A percentile compares a stretch with the other conserved stretches of the same genome.
Evolutionary conservation across 92 coral and sea anemone genomes (phyloP).

Genomic region (Phenganax marumi): DNA sequence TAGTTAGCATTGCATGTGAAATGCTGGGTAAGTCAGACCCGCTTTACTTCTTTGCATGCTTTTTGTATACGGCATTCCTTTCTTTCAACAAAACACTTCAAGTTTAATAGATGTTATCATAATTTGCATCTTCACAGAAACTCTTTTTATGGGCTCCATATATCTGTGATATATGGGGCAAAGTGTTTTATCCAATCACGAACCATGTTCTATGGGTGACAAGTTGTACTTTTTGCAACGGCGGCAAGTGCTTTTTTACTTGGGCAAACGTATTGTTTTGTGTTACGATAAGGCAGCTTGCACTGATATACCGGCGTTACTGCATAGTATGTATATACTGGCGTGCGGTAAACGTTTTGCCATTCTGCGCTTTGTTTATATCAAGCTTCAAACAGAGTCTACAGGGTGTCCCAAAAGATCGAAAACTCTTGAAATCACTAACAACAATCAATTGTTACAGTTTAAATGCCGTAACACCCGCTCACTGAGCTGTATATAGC

Average conservation of each 20-base stretch:
- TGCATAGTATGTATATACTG: neutral
- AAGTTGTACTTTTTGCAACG: neutral
- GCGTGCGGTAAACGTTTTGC: too few species aligned
- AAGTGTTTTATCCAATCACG: neutral
- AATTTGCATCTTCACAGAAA: neutral
- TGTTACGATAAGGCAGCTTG: neutral
- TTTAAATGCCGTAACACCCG: too few species aligned
- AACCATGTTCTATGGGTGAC: neutral
- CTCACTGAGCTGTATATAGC: too few species aligned
- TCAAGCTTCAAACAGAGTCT: too few species aligned
- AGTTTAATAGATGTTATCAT: neutral
- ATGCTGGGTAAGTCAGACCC: constrained; percentile 67
- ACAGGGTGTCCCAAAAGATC: too few species aligned
- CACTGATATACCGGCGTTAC: neutral
- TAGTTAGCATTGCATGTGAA: constrained; percentile 77
- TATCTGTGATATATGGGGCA: neutral
- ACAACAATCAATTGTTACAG: too few species aligned
- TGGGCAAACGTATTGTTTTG: neutral
- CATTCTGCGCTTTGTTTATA: too few species aligned
- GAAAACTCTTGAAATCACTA: too few species aligned
- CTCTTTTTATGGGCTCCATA: too few species aligned
- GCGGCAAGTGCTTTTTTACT: neutral
- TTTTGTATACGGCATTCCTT: too few species aligned
- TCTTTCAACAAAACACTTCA: too few species aligned
- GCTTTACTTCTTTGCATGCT: neutral